Evolutionary conservation across 2,113 vertebrate species (phyloP), one percentile per base, ranked within the genome.

Genomic region (Progne subis): DNA sequence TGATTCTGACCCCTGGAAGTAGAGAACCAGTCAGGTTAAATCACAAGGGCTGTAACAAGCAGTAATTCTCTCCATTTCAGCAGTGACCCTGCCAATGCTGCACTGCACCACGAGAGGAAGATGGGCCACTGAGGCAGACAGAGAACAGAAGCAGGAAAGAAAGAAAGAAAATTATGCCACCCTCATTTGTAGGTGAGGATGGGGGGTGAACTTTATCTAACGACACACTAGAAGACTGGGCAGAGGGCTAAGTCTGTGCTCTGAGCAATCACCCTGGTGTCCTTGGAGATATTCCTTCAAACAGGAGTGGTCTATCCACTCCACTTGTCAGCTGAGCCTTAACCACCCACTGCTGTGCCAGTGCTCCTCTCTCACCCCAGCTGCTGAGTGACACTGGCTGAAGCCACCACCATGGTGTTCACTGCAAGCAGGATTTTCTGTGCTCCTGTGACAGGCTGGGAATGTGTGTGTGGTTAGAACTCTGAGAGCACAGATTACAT

Each of bases 291-390:
- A 4, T 46, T 75, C 12, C 57, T 28, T 52, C 2, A 15, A 69
- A 26, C 25, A 47, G 26, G 6, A 74, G 14, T 8, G 5, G 2
- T 67, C 31, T 90, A n/a, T 41, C 43, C 3, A 1, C 7, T 34
- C 23, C 2, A 0, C 17, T 64, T 46, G 10, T 15, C 57, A 50
- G 23, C 3, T 79, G 10, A 90, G 17, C 1, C 25, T 88, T 68
- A 32, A 5, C 8, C 41, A 31, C 7, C 2, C 0, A 0, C 8
- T 75, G 24, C 12, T 0, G 0, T 57, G 11, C 7, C 57, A 50
- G 26, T 5, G 4, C 13, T 60, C 25, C 32, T 50, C 18, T 88
- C 39, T 25, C 44, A 12, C 8, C 13, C 8, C 32, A 31, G 49
- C 39, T 80, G 70, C 3, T 2, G 57, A 9, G 14, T 5, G 60